Evolutionary conservation across 2,888 invertebrate species (phyloP), one percentile per base, ranked within the genome.

Genomic region (Xylota sylvarum): DNA sequence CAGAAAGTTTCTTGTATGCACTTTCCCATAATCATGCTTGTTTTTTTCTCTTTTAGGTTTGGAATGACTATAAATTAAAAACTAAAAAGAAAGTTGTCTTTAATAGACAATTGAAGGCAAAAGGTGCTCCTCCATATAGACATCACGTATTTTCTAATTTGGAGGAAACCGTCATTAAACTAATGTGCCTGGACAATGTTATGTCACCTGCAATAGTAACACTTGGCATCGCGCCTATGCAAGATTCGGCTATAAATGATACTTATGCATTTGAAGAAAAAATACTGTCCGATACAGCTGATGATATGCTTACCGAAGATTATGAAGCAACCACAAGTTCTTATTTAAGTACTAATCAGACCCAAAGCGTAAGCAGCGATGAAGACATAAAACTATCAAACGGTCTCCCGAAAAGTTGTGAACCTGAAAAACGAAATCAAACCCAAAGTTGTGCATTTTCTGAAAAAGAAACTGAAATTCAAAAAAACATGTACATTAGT

Each of bases 61-160:
- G 43, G 43, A 43, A 43, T 43, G 43, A 43, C 43, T 43, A 43
- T 14, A 43, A 43, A 43, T 14, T 43, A 14, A 43, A 43, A 43
- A 14, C 43, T 5, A 43, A 43, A 5, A 43, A 43, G 12, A 43
- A 43, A n/a, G 5, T 1, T n/a, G 43, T 1, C 14, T 14, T 43
- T 14, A 14, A 43, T 2, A 14, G 14, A 12, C 14, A 43, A 14
- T 6, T 43, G 6, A 43, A 1, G 4, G 43, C 43, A 14, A 43
- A 14, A 5, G 43, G 43, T 14, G 43, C n/a, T 43, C 43, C n/a
- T 4, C 43, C 43, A 1, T 4, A 43, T 14, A 43, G 43, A 43
- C 43, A 14, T 6, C 43, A 14, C 5, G 14, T 43, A 43, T 43
- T 43, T 6, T 5, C 4, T 1, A 43, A 14, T 5, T 12, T 43